A percentile compares a stretch with the other conserved stretches of the same genome.
These are phyloP conservation scores for Mystacides longicornis DNA, from an alignment of 2,888 invertebrate species.

Conservation along the genomic window DNA sequence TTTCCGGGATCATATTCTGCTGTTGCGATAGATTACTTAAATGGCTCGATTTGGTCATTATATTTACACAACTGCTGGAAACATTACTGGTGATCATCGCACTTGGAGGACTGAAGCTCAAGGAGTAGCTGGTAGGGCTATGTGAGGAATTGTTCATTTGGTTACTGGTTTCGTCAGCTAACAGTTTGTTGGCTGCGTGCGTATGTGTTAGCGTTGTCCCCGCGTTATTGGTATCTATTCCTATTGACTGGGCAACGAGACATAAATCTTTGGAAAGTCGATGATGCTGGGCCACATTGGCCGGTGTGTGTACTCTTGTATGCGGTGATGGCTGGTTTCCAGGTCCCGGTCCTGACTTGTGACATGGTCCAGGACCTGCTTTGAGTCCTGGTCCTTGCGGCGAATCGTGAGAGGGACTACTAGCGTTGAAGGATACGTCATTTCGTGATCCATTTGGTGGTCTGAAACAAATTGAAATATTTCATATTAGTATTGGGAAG, in stretches of 20 bases:
- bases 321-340: conserved; percentile 18
- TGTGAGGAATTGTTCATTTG: conserved; percentile 17
- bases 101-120: conserved; percentile 19
- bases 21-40: conserved; percentile 28
- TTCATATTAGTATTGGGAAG: no score
- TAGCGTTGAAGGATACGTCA: conserved; percentile 35
- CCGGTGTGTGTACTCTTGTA: conserved; percentile 32
- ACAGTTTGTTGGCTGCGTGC: conserved; percentile 23
- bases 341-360: conserved; percentile 9
- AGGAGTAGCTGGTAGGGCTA: conserved; percentile 14
- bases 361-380: conserved; percentile 15
- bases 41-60: conserved; percentile 28
- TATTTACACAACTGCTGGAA: conserved; percentile 34
- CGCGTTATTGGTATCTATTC: conserved; percentile 27
- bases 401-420: conserved; percentile 27
- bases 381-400: conserved; percentile 27
- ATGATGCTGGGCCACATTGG: conserved; percentile 29
- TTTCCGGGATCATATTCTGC: conserved; percentile 47
- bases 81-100: conserved; percentile 29
- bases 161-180: conserved; percentile 18
- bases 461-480: conserved; percentile 37
- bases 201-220: conserved; percentile 24
- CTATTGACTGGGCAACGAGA: conserved; percentile 26
- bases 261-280: conserved; percentile 25
- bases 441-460: conserved; percentile 44